phyloP scores from a whole-genome alignment of 1,140 invertebrate genomes.

The Arctopsyche grandis region DNA sequence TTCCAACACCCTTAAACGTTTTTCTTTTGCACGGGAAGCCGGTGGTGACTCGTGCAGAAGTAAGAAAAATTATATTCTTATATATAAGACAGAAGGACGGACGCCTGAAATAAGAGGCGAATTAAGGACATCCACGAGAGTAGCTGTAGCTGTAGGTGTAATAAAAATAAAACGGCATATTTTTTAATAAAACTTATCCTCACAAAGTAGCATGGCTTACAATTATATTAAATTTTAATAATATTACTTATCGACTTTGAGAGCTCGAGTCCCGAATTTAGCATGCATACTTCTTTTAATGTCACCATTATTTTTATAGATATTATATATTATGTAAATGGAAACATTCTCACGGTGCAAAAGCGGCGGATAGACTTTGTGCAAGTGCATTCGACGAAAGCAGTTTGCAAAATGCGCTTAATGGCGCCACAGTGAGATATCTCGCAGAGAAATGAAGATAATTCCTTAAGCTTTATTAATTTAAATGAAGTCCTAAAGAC shows the following conservation, averaged over 20 bases:
- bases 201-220: neutral
- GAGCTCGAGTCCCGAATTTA: neutral
- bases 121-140: no score
- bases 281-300: no score
- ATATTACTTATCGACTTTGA: neutral
- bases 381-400: constrained; percentile 6
- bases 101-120: neutral
- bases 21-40: neutral
- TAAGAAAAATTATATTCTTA: neutral
- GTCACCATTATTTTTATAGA: no score
- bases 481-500: constrained; percentile 32
- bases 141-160: no score
- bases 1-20: neutral
- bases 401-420: neutral
- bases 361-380: neutral
- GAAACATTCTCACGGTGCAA: neutral
- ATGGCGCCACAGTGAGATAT: constrained; percentile 3
- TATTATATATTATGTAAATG: neutral
- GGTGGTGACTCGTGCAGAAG: neutral
- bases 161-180: no score
- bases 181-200: neutral
- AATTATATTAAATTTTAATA: neutral
- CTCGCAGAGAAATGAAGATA: constrained; percentile 26
- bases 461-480: constrained; percentile 41
- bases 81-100: neutral